Base-by-base conservation (phyloP, 2,888 invertebrate genomes). In the Nephrocerus scutellatus region DNA sequence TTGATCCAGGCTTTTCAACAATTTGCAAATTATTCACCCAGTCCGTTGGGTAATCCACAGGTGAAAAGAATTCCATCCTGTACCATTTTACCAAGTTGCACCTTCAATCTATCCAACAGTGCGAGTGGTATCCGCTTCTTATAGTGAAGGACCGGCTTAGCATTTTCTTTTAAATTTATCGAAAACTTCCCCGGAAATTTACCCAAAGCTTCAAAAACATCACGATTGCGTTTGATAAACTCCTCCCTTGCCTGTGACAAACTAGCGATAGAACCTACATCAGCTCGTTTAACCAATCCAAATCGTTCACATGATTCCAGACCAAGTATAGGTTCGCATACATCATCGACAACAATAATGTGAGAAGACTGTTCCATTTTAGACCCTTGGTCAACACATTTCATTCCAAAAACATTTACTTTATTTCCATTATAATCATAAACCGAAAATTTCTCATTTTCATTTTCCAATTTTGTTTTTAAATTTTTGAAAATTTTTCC, bases 341-440 rank as follows among this genome's bases (percentile, higher is more conserved):
- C 16, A 36, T 43, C 24, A 28, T 23, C 28, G n/a, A 36, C 36
- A 14, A 40, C 40, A 32, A 36, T 3, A 28, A 43, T 34, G 10
- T 42, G n/a, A 28, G 42, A 12, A 5, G 21, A 22, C 14, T n/a
- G 19, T 23, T 29, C 14, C n/a, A 6, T 22, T 5, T 38, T 19
- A 9, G 6, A 13, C 9, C 33, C 16, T 9, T 7, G 6, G 22
- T 42, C 38, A 25, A 22, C 25, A 30, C 25, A 23, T 10, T 22
- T 38, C 18, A 42, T 16, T 38, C 38, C 38, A 33, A 26, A 33
- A 23, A 32, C 28, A 13, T 42, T 42, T 16, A 42, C 14, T 38
- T 42, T 42, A 38, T 42, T 42, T 8, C 18, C 24, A 34, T 30
- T 38, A 33, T 38, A 38, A 34, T 42, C 38, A 13, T 37, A 39